phyloP scores from a whole-genome alignment of 2,888 invertebrate genomes.

The Plagiodera versicolora region DNA sequence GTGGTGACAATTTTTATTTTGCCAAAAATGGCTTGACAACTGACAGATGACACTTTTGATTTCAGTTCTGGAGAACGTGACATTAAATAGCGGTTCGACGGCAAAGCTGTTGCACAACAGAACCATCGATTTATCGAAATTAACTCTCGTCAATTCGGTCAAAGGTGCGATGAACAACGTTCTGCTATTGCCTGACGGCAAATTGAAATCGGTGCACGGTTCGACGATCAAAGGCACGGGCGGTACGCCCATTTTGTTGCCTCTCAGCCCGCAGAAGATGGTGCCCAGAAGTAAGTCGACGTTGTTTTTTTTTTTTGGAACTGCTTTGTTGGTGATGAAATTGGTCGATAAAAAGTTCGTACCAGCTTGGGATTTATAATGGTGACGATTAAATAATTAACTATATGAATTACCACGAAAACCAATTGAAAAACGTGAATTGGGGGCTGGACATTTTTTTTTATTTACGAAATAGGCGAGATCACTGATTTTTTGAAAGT shows the following conservation, averaged over 20 bases:
- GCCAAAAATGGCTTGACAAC: background rate
- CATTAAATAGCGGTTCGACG: conserved; percentile 40
- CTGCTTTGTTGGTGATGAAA: no score
- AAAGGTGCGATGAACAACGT: conserved; percentile 42
- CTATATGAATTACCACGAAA: no score
- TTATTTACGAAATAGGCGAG: no score
- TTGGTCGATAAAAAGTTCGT: no score
- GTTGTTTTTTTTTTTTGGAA: no score
- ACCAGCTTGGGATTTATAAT: no score
- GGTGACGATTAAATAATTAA: no score
- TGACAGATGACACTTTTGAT: conserved; percentile 11
- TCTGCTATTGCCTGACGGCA: conserved; percentile 51
- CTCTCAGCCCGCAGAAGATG: conserved; percentile 27
- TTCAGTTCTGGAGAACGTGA: conserved; percentile 52
- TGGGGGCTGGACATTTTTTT: no score
- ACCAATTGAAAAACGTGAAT: no score
- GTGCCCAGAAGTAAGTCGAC: conserved; percentile 24
- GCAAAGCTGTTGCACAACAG: conserved; percentile 44
- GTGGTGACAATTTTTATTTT: no score
- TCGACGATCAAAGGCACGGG: conserved; percentile 29
- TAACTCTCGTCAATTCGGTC: conserved; percentile 44
- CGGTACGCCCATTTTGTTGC: conserved; percentile 35
- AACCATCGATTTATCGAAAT: conserved; percentile 48
- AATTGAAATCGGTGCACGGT: conserved; percentile 40
- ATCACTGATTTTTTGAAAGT: no score